Evolutionary conservation across 1,140 invertebrate species (phyloP).

Genomic region (Armadillidium nasatum): DNA sequence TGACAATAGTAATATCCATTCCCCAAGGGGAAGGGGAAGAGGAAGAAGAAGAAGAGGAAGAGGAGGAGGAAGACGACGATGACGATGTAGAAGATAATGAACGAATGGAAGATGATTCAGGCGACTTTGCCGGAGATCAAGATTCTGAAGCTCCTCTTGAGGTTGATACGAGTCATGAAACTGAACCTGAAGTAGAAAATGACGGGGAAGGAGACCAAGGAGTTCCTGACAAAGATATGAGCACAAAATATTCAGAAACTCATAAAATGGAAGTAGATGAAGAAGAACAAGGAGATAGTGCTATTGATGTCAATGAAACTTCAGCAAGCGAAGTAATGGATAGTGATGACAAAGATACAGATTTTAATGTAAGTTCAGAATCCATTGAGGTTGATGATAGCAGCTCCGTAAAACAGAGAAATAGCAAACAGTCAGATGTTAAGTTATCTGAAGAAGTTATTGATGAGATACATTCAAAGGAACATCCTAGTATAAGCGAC

Average conservation of each 20-base stretch:
- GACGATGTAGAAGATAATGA: constrained; percentile 27
- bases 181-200: constrained; percentile 39
- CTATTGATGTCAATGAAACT: constrained; percentile 40
- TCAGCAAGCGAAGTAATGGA: constrained; percentile 35
- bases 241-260: constrained; percentile 5
- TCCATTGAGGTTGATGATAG: constrained; percentile 30
- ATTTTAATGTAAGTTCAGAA: constrained; percentile 39
- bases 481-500: background rate
- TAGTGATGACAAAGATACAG: constrained; percentile 40
- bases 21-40: constrained; percentile 5
- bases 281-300: constrained; percentile 39
- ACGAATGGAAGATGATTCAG: constrained; percentile 32
- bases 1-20: too few species aligned
- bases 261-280: constrained; percentile 19
- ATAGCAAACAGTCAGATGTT: background rate
- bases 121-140: constrained; percentile 38
- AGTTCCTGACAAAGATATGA: constrained; percentile 16
- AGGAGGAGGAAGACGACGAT: constrained; percentile 19
- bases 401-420: background rate
- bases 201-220: constrained; percentile 32
- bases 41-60: background rate
- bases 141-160: constrained; percentile 43
- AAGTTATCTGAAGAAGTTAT: background rate
- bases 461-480: background rate
- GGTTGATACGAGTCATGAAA: constrained; percentile 44